Conservation (phyloP, 2,113 vertebrate genomes). For the Accipiter cooperii region DNA sequence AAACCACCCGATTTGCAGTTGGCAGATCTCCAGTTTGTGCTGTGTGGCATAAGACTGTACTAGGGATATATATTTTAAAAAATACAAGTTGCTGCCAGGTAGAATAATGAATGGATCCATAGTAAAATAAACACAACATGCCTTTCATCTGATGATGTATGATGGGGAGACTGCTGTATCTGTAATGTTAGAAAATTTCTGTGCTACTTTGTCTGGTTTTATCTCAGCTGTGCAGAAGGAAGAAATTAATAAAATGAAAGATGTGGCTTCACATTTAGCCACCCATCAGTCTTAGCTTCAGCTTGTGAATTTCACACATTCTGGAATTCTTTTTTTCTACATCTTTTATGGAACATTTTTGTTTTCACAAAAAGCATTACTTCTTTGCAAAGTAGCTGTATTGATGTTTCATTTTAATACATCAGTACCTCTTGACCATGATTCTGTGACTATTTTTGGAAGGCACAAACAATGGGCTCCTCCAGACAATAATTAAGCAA, state of each 20-base stretch:
- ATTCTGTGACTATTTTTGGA: not conserved
- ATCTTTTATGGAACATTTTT: not conserved
- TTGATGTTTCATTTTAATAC: not conserved
- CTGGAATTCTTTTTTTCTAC: not conserved
- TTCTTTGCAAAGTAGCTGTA: not conserved
- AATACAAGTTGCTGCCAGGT: not conserved
- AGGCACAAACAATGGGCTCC: not conserved
- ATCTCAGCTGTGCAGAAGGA: not conserved
- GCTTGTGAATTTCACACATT: not conserved
- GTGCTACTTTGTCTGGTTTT: not conserved
- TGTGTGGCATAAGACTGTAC: not conserved
- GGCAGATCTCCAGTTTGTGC: not conserved
- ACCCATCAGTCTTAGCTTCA: not conserved
- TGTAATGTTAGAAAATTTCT: not conserved
- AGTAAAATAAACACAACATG: not conserved
- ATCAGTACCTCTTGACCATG: not conserved
- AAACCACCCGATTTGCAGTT: not conserved
- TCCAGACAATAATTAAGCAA: not conserved
- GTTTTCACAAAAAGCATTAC: not conserved
- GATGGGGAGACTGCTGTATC: not conserved
- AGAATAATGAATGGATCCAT: not conserved
- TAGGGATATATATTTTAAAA: not conserved
- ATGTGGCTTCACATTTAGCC: not conserved
- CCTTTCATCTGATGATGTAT: not conserved
- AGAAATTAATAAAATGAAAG: not conserved